Conservation (phyloP, 2,888 invertebrate species). For the Epirrhoe tristata region DNA sequence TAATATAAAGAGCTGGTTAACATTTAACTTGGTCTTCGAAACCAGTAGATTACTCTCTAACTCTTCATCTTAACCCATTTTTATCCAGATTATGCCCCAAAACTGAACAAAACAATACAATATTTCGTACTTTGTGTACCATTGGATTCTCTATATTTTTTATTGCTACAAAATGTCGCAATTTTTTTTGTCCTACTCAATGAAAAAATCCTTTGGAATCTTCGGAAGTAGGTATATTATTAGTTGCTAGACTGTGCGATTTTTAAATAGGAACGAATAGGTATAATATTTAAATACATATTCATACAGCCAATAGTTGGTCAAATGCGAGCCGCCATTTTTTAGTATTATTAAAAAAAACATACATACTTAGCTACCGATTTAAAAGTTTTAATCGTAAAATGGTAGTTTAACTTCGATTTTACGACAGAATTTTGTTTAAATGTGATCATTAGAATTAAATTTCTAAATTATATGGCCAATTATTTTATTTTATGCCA, state of each 20-base stretch:
- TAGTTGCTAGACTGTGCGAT: not conserved
- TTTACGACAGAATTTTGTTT: conserved; percentile 34
- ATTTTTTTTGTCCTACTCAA: no score
- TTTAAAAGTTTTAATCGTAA: conserved; percentile 28
- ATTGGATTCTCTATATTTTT: no score
- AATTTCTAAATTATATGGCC: conserved; percentile 28
- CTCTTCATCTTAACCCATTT: no score
- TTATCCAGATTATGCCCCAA: no score
- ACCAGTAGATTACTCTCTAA: no score
- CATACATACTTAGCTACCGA: conserved; percentile 29
- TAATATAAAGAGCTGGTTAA: not conserved
- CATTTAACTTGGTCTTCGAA: not conserved
- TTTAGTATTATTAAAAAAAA: conserved; percentile 23
- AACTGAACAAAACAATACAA: no score
- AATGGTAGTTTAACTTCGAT: conserved; percentile 26
- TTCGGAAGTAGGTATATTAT: no score
- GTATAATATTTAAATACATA: conserved; percentile 23
- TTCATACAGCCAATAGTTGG: conserved; percentile 12
- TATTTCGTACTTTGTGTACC: no score
- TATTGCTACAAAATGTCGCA: no score
- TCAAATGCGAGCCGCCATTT: conserved; percentile 11
- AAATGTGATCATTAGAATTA: conserved; percentile 33
- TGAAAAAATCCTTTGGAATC: no score
- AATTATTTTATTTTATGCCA: conserved; percentile 35
- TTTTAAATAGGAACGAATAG: conserved; percentile 9